Evolutionary conservation across 1,140 invertebrate species (phyloP).

Genomic region (Odontomachus brunneus): DNA sequence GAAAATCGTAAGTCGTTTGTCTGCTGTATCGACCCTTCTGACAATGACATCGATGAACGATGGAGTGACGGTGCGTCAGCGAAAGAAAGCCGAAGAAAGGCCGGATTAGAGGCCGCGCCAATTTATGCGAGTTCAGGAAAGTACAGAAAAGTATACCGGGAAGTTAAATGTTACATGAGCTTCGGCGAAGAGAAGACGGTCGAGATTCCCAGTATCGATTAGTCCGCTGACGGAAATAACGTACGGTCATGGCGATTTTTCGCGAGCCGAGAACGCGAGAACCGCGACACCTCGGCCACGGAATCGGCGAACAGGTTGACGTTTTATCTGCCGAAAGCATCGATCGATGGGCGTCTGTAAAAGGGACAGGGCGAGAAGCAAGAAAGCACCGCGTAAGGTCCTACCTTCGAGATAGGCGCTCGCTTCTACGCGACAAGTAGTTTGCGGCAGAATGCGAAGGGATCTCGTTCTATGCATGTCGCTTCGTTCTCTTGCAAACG

Average conservation of each 20-base stretch:
- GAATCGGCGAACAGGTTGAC: slow-evolving; percentile 55
- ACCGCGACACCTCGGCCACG: slow-evolving; percentile 61
- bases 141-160: slow-evolving; percentile 58
- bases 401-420: slow-evolving; percentile 7
- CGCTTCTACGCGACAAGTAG: slow-evolving; percentile 21
- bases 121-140: slow-evolving; percentile 26
- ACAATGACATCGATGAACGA: slow-evolving; percentile 30
- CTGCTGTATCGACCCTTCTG: slow-evolving; percentile 70
- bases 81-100: slow-evolving; percentile 16
- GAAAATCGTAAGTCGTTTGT: slow-evolving; percentile 54
- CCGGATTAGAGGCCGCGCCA: slow-evolving; percentile 30
- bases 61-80: neutral
- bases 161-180: slow-evolving; percentile 80
- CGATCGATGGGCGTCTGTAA: slow-evolving; percentile 65
- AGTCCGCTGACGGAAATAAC: slow-evolving; percentile 69
- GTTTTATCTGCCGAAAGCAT: slow-evolving; percentile 72
- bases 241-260: slow-evolving; percentile 63
- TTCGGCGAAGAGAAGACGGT: slow-evolving; percentile 70
- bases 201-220: slow-evolving; percentile 74
- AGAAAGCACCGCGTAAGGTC: neutral
- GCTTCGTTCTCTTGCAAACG: slow-evolving; percentile 21
- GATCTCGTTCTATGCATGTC: neutral
- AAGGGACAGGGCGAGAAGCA: slow-evolving; percentile 51
- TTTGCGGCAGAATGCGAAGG: slow-evolving; percentile 5
- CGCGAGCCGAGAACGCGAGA: slow-evolving; percentile 63